These are phyloP conservation scores for Raja brachyura DNA, from an alignment of 2,113 vertebrate species.

Conservation along the genomic window DNA sequence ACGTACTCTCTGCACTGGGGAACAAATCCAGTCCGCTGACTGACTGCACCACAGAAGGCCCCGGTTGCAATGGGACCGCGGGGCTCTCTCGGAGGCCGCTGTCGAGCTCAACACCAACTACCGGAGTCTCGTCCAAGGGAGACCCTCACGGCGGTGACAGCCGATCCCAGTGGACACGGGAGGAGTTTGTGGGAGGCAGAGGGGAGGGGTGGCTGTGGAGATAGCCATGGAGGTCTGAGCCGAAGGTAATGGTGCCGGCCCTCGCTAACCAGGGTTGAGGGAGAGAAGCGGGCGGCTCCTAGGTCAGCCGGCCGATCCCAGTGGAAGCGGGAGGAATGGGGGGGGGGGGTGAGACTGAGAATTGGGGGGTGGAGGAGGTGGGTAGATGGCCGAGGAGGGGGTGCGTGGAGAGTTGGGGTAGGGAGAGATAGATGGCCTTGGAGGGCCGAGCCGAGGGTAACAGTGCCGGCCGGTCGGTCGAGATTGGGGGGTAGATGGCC, in stretches of 20 bases:
- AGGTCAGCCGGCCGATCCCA: too few relatives aligned
- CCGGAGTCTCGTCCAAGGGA: not conserved
- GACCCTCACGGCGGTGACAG: not conserved
- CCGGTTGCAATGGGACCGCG: not conserved
- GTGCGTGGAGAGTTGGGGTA: too few relatives aligned
- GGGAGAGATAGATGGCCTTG: too few relatives aligned
- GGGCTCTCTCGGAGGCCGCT: not conserved
- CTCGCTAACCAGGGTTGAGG: not conserved
- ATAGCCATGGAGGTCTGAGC: not conserved
- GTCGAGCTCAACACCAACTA: not conserved
- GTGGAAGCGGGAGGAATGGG: too few relatives aligned
- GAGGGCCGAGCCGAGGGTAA: too few relatives aligned
- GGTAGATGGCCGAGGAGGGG: too few relatives aligned
- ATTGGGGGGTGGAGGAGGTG: too few relatives aligned
- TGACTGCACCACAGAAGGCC: not conserved
- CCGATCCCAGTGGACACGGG: not conserved
- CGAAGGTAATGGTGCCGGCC: not conserved
- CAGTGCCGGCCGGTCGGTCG: too few relatives aligned
- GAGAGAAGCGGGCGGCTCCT: not conserved
- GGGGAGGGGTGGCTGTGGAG: not conserved
- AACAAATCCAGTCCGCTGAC: not conserved
- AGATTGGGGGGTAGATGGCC: too few relatives aligned
- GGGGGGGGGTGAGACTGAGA: too few relatives aligned
- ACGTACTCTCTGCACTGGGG: not conserved
- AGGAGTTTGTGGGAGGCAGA: too few relatives aligned